Evolutionary conservation across 2,888 invertebrate genomes (phyloP), one percentile per base, ranked within the genome.

Genomic region (Mystacides longicornis): DNA sequence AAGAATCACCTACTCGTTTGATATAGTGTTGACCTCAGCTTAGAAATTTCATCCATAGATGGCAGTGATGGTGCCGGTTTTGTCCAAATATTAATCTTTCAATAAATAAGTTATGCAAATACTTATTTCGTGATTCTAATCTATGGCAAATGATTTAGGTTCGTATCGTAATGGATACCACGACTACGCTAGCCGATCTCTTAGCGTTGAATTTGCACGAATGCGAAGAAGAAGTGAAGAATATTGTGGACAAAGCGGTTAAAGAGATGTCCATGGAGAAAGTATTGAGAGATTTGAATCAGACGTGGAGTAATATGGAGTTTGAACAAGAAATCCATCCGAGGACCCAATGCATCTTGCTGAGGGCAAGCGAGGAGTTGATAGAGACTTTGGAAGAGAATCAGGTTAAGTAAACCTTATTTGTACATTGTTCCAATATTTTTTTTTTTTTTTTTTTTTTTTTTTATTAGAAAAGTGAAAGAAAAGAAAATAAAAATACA

Each of bases 261-360:
- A 97, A 97, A 73, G 97, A 97, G 77, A 94, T 95, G 92, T 92
- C 93, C 2, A 97, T 97, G 95, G 97, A 97, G 71, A 96, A 95
- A 70, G 87, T 89, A 54, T 78, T 97, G 50, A 83, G 90, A 62
- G 96, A 97, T 66, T 73, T 97, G 56, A 86, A 95, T 66, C 81
- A 85, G 3, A 96, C 93, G 1, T 97, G 97, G 93, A 87, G 91
- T 46, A 81, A 83, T 1, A 91, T 95, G 91, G 92, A 93, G 71
- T 95, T 96, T 67, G 89, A 91, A 65, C 86, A 91, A 71, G 95
- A 96, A 71, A 75, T 82, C 51, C 96, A 97, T 71, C 73, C 86
- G 3, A 79, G 96, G 66, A 97, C 96, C 11, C 84, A 87, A n/a
- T 89, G 89, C 64, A 85, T 85, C 59, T 74, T 97, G 64, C 75